phyloP scores from a whole-genome alignment of 64 coral and sea anemone genomes.

The Montipora capricornis region DNA sequence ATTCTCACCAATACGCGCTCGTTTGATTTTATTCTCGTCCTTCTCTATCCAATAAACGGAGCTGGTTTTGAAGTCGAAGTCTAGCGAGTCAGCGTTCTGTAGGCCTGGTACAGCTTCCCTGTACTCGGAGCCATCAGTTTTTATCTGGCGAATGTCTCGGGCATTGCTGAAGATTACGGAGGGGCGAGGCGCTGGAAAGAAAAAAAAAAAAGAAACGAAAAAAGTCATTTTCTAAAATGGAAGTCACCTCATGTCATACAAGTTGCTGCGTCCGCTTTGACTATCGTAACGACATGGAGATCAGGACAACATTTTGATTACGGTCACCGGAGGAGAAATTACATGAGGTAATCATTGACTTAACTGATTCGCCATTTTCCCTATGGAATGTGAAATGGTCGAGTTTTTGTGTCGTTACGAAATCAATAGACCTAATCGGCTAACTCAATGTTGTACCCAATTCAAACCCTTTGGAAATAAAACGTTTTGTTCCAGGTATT shows the following conservation, averaged over 20 bases:
- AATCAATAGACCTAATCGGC: too few relatives aligned
- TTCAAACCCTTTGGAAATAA: too few relatives aligned
- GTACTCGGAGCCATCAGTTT: slow-evolving; percentile 67
- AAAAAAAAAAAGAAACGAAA: background rate
- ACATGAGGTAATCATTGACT: too few relatives aligned
- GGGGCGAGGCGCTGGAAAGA: slow-evolving; percentile 30
- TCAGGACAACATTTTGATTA: too few relatives aligned
- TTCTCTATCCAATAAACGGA: slow-evolving; percentile 74
- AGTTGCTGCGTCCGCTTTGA: too few relatives aligned
- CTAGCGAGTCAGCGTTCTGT: slow-evolving; percentile 39
- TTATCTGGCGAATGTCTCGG: slow-evolving; percentile 63
- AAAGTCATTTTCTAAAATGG: background rate
- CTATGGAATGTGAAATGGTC: too few relatives aligned
- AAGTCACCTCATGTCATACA: background rate
- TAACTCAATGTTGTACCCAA: too few relatives aligned
- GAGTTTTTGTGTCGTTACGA: too few relatives aligned
- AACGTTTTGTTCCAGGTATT: too few relatives aligned
- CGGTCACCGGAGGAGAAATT: too few relatives aligned
- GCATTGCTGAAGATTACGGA: slow-evolving; percentile 63
- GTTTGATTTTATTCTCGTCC: background rate
- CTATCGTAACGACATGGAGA: too few relatives aligned
- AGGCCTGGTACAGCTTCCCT: slow-evolving; percentile 40
- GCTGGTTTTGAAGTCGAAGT: slow-evolving; percentile 65
- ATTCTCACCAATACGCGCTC: slow-evolving; percentile 30
- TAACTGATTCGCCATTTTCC: too few relatives aligned